Evolutionary conservation across 2,113 vertebrate genomes (phyloP).

Genomic region (Ptilonorhynchus violaceus): DNA sequence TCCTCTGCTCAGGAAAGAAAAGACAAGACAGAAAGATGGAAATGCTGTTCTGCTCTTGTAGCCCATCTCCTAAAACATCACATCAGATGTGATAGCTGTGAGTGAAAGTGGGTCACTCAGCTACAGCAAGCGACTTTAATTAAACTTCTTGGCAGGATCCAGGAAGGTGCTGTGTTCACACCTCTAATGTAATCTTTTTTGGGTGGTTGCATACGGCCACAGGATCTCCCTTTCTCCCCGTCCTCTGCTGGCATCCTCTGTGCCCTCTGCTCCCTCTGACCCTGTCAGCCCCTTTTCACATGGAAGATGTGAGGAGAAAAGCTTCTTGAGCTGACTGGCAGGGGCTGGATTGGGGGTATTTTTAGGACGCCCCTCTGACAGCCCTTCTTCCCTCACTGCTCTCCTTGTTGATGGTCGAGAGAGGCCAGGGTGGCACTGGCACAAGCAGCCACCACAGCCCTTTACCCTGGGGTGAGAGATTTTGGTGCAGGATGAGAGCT

Average conservation of each 20-base stretch:
- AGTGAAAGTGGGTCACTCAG: conserved; percentile 24
- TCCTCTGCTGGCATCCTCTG: not conserved
- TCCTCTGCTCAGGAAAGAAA: not conserved
- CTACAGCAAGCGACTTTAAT: conserved; percentile 20
- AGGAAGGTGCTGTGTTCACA: not conserved
- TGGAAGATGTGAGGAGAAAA: rapidly evolving
- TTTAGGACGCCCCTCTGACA: not conserved
- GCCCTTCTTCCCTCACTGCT: not conserved
- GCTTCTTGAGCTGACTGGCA: rapidly evolving
- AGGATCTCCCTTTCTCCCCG: not conserved
- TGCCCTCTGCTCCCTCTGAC: not conserved
- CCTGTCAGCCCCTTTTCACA: not conserved
- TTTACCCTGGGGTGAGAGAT: rapidly evolving
- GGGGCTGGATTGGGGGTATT: not conserved
- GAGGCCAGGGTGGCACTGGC: not conserved
- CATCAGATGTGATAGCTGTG: conserved; percentile 44
- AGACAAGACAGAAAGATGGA: not conserved
- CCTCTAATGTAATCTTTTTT: not conserved
- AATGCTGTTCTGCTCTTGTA: not conserved
- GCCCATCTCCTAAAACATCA: not conserved
- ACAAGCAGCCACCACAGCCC: not conserved
- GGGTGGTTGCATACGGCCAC: not conserved
- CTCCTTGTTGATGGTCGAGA: not conserved
- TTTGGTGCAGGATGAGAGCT: not conserved
- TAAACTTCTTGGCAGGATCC: conserved; percentile 1